Evolutionary conservation across 1,140 invertebrate species (phyloP), one percentile per base, ranked within the genome.

Genomic region (Drosophila sucinea): DNA sequence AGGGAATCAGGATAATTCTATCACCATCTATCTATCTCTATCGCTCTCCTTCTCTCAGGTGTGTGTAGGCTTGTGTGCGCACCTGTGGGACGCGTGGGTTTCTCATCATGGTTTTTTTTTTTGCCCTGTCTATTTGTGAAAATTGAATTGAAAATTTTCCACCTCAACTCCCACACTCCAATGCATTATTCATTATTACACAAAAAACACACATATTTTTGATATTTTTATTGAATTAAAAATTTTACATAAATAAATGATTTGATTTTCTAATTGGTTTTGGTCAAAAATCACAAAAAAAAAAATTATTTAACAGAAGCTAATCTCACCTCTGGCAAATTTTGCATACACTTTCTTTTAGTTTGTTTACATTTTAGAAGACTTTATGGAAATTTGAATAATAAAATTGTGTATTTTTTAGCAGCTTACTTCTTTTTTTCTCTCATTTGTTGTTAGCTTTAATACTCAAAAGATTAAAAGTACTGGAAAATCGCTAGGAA

Each of bases 201-300:
- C 25, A 7, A 51, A 44, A 51, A 38, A 38, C 0, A 38, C 35
- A 38, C 10, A 51, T 8, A 51, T 27, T 27, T 51, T 8, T 2
- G 25, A 27, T 27, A 25, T 51, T 51, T 51, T 27, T 51, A 51
- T 51, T 51, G 23, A 27, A 51, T 51, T 51, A 51, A 51, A 47
- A 51, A 25, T 51, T 51, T 51, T 44, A 8, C 32, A 58, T 35
- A 51, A 72, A 73, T 66, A 63, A 63, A 65, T 73, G 32, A 51
- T 66, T 70, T 74, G 61, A 72, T 47, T 67, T 66, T 66, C 29
- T 63, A 74, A 74, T 74, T 74, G 73, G 63, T 62, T 74, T 41
- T 5, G 41, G 67, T 29, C 38, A 60, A 27, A 7, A 58, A 33
- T 10, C 27, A 27, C 56, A 32, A 51, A 54, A 61, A 44, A 32